phyloP scores from a whole-genome alignment of 1,140 invertebrate genomes.

The Lamellibrachia luymesi region DNA sequence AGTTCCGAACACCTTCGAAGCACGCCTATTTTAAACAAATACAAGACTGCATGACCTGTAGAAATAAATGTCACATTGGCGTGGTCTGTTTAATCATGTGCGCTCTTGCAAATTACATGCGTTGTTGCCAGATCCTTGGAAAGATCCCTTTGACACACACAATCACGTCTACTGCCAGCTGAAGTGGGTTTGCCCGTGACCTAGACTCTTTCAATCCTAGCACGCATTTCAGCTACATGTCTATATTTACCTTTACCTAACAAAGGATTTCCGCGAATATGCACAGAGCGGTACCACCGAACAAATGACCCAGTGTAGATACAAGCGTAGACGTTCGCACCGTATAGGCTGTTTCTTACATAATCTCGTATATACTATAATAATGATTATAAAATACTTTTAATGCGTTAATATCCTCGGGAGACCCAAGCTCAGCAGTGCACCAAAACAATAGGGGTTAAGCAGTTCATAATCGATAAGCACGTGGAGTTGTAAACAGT shows the following conservation, averaged over 20 bases:
- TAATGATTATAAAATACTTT: too few relatives aligned
- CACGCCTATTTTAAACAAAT: not conserved
- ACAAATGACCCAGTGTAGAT: not conserved
- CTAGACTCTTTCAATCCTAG: not conserved
- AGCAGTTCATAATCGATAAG: too few relatives aligned
- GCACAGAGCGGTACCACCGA: not conserved
- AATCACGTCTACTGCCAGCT: too few relatives aligned
- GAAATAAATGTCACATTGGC: not conserved
- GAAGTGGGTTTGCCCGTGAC: too few relatives aligned
- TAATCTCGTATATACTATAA: not conserved
- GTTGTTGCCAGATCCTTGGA: not conserved
- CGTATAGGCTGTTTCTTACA: not conserved
- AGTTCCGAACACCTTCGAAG: not conserved
- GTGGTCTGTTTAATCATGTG: not conserved
- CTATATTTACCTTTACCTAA: not conserved
- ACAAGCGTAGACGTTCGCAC: not conserved
- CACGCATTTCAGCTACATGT: not conserved
- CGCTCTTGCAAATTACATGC: not conserved
- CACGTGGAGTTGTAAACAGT: too few relatives aligned
- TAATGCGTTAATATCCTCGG: too few relatives aligned
- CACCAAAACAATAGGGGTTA: too few relatives aligned
- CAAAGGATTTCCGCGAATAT: not conserved
- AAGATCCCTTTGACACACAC: not conserved
- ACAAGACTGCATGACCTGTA: not conserved
- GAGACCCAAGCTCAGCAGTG: too few relatives aligned